Percentiles rank a stretch among this genome's conserved stretches.
Evolutionary conservation across 2,797 vertebrate species (phyloP).

Genomic region (Pygocentrus nattereri): DNA sequence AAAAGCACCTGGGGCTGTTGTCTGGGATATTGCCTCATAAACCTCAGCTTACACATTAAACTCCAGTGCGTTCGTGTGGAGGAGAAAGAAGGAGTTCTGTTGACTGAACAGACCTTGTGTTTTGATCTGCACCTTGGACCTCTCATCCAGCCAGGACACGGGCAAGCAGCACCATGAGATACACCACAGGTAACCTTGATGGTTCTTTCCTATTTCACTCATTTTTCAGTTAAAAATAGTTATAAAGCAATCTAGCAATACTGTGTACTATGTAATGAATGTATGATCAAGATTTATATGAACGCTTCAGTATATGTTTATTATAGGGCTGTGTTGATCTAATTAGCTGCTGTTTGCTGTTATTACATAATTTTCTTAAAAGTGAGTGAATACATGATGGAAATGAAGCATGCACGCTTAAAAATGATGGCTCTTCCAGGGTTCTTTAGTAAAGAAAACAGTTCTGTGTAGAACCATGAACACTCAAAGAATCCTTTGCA

Average conservation of each 20-base stretch:
- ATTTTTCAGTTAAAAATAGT: background rate
- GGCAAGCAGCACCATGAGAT: constrained; percentile 71
- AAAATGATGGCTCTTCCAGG: too few species aligned
- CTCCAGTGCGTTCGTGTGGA: constrained; percentile 48
- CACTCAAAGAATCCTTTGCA: too few species aligned
- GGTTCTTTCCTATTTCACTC: background rate
- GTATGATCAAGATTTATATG: background rate
- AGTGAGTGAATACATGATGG: background rate
- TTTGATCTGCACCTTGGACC: constrained; percentile 79
- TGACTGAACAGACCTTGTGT: constrained; percentile 60
- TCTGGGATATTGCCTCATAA: constrained; percentile 52
- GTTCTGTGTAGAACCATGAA: too few species aligned
- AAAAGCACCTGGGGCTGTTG: constrained; percentile 10
- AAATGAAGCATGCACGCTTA: too few species aligned
- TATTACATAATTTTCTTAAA: background rate
- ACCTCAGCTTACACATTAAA: constrained; percentile 84
- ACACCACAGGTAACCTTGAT: constrained; percentile 75
- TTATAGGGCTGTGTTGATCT: background rate
- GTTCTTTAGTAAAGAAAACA: too few species aligned
- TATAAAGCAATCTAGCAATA: background rate
- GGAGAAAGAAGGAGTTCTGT: constrained; percentile 57
- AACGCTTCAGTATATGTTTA: background rate
- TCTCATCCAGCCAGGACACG: constrained; percentile 30
- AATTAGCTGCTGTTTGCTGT: background rate
- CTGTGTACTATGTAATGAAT: background rate